Percentiles rank a stretch among this genome's conserved stretches.
These are phyloP conservation scores for Pristis pectinata DNA, from an alignment of 2,797 vertebrate genomes.

Conservation along the genomic window DNA sequence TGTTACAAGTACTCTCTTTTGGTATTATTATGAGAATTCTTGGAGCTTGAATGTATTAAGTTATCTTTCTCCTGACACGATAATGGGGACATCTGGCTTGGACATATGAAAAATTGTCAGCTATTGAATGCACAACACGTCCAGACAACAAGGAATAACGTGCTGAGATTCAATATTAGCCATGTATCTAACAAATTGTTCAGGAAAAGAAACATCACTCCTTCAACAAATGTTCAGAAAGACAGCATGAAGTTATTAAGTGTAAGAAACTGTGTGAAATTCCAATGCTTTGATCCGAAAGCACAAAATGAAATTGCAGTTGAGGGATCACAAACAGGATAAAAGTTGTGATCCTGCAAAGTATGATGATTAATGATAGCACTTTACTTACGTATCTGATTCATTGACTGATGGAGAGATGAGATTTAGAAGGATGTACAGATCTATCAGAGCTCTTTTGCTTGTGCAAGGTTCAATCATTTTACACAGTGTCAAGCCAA, in stretches of 20 bases:
- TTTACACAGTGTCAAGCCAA: neutral
- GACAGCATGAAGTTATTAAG: neutral
- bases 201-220: neutral
- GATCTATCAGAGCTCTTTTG: neutral
- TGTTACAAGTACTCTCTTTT: neutral
- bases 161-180: neutral
- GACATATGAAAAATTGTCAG: neutral
- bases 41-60: neutral
- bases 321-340: conserved; percentile 23
- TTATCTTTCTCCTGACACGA: neutral
- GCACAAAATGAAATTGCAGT: neutral
- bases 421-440: neutral
- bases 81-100: neutral
- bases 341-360: conserved; percentile 4
- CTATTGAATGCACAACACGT: neutral
- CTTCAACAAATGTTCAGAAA: neutral
- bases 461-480: neutral
- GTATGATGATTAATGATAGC: conserved; percentile 15
- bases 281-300: neutral
- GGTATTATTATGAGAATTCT: neutral
- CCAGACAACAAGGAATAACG: neutral
- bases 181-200: neutral
- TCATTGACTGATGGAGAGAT: conserved; percentile 13
- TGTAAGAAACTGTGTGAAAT: neutral
- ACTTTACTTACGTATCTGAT: neutral